Evolutionary conservation across 53 echinoderm and acorn worm species (phyloP).

Genomic region (Antedon mediterranea): DNA sequence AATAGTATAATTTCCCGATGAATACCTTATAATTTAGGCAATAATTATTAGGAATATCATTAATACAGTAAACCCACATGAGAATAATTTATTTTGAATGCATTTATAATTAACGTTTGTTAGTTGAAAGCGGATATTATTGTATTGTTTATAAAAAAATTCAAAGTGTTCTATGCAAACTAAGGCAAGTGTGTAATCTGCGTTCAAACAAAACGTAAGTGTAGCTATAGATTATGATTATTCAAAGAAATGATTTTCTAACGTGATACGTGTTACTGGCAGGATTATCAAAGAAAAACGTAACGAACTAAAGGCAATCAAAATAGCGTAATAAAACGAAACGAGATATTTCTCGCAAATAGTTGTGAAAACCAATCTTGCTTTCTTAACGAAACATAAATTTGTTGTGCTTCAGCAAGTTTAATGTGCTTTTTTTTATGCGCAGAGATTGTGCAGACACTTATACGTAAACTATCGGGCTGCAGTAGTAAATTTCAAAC

Average conservation of each 20-base stretch:
- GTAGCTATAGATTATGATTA: not conserved
- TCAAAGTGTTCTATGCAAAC: no score
- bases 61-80: no score
- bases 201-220: not conserved
- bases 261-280: not conserved
- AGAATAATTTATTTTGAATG: no score
- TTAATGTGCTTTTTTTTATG: not conserved
- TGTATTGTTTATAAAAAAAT: no score
- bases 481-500: not conserved
- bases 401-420: not conserved
- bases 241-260: not conserved
- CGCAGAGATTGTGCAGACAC: not conserved
- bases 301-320: not conserved
- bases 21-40: no score
- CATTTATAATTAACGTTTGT: no score
- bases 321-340: not conserved
- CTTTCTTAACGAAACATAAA: not conserved
- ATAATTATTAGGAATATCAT: no score
- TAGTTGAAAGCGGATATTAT: no score
- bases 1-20: no score
- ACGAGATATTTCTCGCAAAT: not conserved
- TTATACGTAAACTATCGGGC: not conserved
- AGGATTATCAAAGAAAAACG: not conserved
- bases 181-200: no score
- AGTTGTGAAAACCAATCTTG: not conserved